Evolutionary conservation across 1,140 invertebrate species (phyloP).

Genomic region (Bombus breviceps): DNA sequence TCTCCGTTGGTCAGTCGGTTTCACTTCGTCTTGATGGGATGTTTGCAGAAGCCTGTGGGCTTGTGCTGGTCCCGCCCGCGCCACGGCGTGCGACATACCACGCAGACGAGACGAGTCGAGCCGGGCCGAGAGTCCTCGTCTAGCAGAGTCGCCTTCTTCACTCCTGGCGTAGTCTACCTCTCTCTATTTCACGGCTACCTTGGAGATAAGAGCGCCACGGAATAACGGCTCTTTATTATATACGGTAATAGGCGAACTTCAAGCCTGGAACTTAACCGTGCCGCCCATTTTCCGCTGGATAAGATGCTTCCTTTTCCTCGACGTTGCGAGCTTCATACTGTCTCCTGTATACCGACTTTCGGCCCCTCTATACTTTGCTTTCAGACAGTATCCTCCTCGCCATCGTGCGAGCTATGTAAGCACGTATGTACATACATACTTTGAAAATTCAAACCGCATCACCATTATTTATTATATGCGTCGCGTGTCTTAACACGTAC

Average conservation of each 20-base stretch:
- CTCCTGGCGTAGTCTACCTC: slow-evolving; percentile 44
- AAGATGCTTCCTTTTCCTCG: slow-evolving; percentile 64
- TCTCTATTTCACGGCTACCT: slow-evolving; percentile 68
- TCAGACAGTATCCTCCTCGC: too few relatives aligned
- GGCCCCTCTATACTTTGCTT: neutral
- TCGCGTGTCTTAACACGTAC: too few relatives aligned
- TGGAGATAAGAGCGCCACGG: slow-evolving; percentile 67
- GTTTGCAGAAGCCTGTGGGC: slow-evolving; percentile 61
- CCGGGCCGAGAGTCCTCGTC: slow-evolving; percentile 23
- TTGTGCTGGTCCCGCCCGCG: slow-evolving; percentile 8
- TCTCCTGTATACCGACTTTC: slow-evolving; percentile 14
- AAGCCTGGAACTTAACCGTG: slow-evolving; percentile 66
- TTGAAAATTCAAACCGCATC: too few relatives aligned
- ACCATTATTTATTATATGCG: too few relatives aligned
- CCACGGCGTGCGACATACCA: neutral
- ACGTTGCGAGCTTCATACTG: slow-evolving; percentile 28
- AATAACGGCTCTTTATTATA: slow-evolving; percentile 72
- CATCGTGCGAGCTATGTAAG: too few relatives aligned
- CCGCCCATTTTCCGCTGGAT: slow-evolving; percentile 62
- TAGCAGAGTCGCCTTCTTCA: slow-evolving; percentile 4
- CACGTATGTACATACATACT: too few relatives aligned
- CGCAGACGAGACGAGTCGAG: neutral
- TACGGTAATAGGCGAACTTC: slow-evolving; percentile 71
- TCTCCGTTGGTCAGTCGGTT: neutral
- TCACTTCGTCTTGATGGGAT: slow-evolving; percentile 13